Conservation (phyloP, 2,113 vertebrate genomes). For the Cottus gobio region DNA sequence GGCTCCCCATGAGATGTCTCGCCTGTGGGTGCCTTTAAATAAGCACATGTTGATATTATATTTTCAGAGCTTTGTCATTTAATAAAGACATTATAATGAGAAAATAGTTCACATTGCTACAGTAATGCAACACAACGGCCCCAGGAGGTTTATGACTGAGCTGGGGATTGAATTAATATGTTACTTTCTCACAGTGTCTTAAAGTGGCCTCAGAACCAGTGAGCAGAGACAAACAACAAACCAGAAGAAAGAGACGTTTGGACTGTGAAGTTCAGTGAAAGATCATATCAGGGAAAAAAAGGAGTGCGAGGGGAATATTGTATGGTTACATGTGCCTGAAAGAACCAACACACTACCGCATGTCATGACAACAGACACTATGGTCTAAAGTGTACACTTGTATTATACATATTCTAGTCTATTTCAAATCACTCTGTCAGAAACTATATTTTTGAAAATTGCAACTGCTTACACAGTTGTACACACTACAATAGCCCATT, state of each 20-base stretch:
- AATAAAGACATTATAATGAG: conserved; percentile 24
- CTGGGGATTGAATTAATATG: conserved; percentile 17
- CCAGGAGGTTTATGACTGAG: not conserved
- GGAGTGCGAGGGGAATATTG: not conserved
- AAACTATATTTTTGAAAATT: too few species aligned
- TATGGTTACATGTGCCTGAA: not conserved
- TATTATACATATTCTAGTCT: not conserved
- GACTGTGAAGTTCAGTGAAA: not conserved
- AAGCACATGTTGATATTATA: conserved; percentile 8
- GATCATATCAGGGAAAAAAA: not conserved
- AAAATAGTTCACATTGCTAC: conserved; percentile 27
- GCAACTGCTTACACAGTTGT: not conserved
- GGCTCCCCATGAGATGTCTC: conserved; percentile 12
- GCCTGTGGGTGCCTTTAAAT: conserved; percentile 32
- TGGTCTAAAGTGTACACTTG: not conserved
- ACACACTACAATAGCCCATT: not conserved
- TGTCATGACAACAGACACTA: not conserved
- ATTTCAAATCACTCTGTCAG: too few species aligned
- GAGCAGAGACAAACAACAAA: not conserved
- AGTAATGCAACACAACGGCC: not conserved
- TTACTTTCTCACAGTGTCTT: not conserved
- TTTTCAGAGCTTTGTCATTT: conserved; percentile 31
- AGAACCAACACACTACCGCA: not conserved
- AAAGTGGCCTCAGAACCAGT: conserved; percentile 11
- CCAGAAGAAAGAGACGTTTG: not conserved